phyloP scores from a whole-genome alignment of 2,113 vertebrate species.

The Archilochus colubris region DNA sequence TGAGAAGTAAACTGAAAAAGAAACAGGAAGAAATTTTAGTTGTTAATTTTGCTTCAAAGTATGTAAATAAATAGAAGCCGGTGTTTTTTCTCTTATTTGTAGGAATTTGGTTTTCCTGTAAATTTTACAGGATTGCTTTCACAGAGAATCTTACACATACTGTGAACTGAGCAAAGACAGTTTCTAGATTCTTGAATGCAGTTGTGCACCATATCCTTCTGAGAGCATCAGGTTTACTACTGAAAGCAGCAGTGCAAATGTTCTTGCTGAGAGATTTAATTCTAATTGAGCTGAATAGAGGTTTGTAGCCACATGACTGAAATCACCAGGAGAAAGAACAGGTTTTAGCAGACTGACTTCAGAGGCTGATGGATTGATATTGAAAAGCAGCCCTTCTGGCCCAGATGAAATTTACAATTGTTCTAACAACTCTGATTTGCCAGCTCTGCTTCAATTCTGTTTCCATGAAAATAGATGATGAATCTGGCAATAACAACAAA shows the following conservation, averaged over 20 bases:
- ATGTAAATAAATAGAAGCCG: neutral
- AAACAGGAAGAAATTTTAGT: neutral
- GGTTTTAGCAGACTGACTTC: neutral
- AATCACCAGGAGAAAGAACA: neutral
- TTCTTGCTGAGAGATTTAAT: neutral
- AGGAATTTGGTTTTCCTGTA: neutral
- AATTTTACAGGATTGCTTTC: neutral
- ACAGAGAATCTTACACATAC: neutral
- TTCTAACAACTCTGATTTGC: neutral
- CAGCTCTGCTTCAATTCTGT: neutral
- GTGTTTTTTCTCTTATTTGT: neutral
- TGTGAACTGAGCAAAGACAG: neutral
- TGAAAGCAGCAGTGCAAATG: neutral
- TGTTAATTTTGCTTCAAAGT: neutral
- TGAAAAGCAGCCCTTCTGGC: neutral
- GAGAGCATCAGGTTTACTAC: too few species aligned
- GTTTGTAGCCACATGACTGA: neutral
- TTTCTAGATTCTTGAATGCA: neutral
- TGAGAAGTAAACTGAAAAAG: neutral
- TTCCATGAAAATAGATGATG: neutral
- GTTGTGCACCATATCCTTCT: too few species aligned
- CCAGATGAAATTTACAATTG: neutral
- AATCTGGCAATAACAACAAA: neutral
- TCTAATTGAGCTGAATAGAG: neutral
- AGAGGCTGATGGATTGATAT: neutral